Conservation (phyloP, 2,888 invertebrate genomes). For the Harpalus rufipes region DNA sequence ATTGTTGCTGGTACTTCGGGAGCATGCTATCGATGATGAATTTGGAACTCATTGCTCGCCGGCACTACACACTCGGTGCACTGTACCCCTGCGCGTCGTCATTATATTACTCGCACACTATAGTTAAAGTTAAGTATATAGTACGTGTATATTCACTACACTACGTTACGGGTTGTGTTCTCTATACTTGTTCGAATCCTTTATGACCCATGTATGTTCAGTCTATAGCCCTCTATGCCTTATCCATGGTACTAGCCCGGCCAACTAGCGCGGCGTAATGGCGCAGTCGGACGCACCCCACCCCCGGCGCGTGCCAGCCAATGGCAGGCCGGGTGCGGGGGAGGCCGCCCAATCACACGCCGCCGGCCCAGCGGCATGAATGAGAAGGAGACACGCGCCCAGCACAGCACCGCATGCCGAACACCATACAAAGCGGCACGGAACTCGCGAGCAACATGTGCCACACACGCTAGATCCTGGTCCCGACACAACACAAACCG, state of each 20-base stretch:
- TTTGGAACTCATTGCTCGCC: slow-evolving; percentile 94
- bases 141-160: slow-evolving; percentile 1
- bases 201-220: slow-evolving; percentile 91
- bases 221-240: slow-evolving; percentile 91
- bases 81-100: slow-evolving; percentile 74
- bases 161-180: slow-evolving; percentile 76
- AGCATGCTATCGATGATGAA: slow-evolving; percentile 99
- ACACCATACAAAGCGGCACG: not conserved
- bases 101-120: slow-evolving; percentile 23
- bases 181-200: slow-evolving; percentile 88
- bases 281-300: slow-evolving; percentile 73
- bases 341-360: slow-evolving; percentile 74
- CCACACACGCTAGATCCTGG: not conserved
- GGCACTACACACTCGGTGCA: slow-evolving; percentile 69
- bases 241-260: slow-evolving; percentile 82
- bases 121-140: not conserved
- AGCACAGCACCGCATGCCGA: slow-evolving; percentile 63
- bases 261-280: slow-evolving; percentile 76
- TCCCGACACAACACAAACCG: not conserved
- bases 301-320: slow-evolving; percentile 76
- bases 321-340: slow-evolving; percentile 79
- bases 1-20: slow-evolving; percentile 93
- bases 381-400: slow-evolving; percentile 64
- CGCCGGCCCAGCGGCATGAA: slow-evolving; percentile 67
- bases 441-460: slow-evolving; percentile 7